Evolutionary conservation across 2,113 vertebrate genomes (phyloP), one percentile per base, ranked within the genome.

Genomic region (Orcinus orca): DNA sequence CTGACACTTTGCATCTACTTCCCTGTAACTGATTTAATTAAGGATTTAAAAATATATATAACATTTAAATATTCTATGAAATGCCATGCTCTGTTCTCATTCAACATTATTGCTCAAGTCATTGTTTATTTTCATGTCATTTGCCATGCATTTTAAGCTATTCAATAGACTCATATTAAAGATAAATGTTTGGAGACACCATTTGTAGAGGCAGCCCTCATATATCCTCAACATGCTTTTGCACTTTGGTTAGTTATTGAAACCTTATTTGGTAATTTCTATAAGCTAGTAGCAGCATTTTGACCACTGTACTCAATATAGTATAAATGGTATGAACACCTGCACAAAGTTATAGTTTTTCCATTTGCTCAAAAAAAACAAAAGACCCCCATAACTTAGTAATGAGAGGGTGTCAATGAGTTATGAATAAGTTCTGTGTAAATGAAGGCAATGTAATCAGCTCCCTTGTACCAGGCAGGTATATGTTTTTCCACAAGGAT

Each of bases 401-500:
- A 89, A 65, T 73, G 41, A 86, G 17, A 81, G 8, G 2, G 33
- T 74, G 18, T 77, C 95, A 90, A 25, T 92, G 53, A 67, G 71
- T 95, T 97, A 86, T 93, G 67, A 94, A 83, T 88, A 95, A 80
- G 4, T 88, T 79, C 33, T 77, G 15, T 92, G 5, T 81, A 90
- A 97, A 95, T 86, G 76, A 96, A 95, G 55, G 82, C 73, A 84
- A 86, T 93, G 93, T 90, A 96, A 85, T 90, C 68, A 87, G n/a
- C 8, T 95, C n/a, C 18, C 8, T 91, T 91, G 38, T 87, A 93
- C 20, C 36, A 92, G 65, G n/a, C 50, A 96, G 68, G 62, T 81
- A 97, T 84, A 96, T 90, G 76, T 76, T 95, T 97, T 93, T 84
- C 88, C 87, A 97, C 20, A 62, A 97, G 90, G 87, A 97, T 90